Evolutionary conservation across 2,888 invertebrate genomes (phyloP), one percentile per base, ranked within the genome.

Genomic region (Caenorhabditis parvicauda): DNA sequence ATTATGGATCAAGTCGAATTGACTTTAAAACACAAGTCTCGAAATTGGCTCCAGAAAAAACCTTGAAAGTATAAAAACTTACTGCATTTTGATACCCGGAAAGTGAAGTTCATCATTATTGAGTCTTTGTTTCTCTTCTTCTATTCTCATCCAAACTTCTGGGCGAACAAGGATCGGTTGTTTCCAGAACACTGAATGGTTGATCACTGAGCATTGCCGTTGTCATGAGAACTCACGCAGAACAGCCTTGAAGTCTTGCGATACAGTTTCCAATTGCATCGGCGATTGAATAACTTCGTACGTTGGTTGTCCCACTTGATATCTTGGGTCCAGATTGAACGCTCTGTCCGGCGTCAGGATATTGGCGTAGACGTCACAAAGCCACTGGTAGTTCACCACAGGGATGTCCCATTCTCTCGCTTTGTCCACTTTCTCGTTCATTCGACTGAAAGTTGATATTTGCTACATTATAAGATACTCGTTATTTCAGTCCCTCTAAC

Each of bases 341-440:
- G n/a, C n/a, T n/a, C n/a, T n/a, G n/a, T n/a, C n/a, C n/a, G n/a
- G n/a, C n/a, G n/a, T n/a, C n/a, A n/a, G n/a, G n/a, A n/a, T n/a
- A n/a, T n/a, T n/a, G n/a, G n/a, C 63, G 45, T 78, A 78, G 2
- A 62, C 38, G 35, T 75, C 73, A 4, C 61, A 62, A 24, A 78
- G 54, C 75, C 76, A 78, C 39, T 67, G 64, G 49, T 59, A 71
- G 81, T 92, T 95, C 0, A 96, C 93, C 1, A 91, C 88, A 1
- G 91, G 90, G 37, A 90, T 89, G 75, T 88, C 88, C 91, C 92
- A 93, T 81, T 94, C 92, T 46, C 90, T 87, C 0, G 96, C 95
- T 72, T 90, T 90, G 63, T 87, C 86, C 83, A 88, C 91, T 83
- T 96, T 96, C 67, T 86, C 86, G 22, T 93, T 93, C 64, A 92